These are phyloP conservation scores for Rhagonycha fulva DNA, from an alignment of 2,888 invertebrate genomes.

Conservation along the genomic window DNA sequence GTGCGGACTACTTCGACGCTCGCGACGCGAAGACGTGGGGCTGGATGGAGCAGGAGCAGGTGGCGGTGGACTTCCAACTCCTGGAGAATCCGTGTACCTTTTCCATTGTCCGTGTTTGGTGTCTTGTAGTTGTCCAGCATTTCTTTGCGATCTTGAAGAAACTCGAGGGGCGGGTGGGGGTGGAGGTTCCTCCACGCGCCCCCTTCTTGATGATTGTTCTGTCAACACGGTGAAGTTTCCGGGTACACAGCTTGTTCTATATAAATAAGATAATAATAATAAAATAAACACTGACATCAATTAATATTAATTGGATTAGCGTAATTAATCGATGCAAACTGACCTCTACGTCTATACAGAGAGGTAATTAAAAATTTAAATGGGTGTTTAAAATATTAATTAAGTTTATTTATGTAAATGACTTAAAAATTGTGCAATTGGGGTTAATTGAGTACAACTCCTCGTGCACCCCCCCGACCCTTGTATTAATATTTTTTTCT, in stretches of 20 bases:
- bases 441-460: not conserved
- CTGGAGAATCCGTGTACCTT: slow-evolving; percentile 67
- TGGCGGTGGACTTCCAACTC: slow-evolving; percentile 64
- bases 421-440: not conserved
- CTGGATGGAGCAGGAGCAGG: slow-evolving; percentile 59
- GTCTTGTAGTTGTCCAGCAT: slow-evolving; percentile 41
- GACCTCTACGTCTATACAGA: not conserved
- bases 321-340: not conserved
- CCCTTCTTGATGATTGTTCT: slow-evolving; percentile 63
- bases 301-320: not conserved
- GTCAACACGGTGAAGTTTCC: slow-evolving; percentile 60
- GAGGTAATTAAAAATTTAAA: not conserved
- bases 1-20: slow-evolving; percentile 53
- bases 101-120: slow-evolving; percentile 61
- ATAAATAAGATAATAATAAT: slow-evolving; percentile 24
- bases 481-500: not conserved
- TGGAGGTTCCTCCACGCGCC: slow-evolving; percentile 57
- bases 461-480: not conserved
- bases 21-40: slow-evolving; percentile 52
- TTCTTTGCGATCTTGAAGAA: slow-evolving; percentile 44
- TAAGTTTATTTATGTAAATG: not conserved
- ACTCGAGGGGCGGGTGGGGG: slow-evolving; percentile 51
- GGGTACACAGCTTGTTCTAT: slow-evolving; percentile 43
- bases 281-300: not conserved
- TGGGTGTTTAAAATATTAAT: not conserved